These are phyloP conservation scores for Metalampra italica DNA, from an alignment of 2,888 invertebrate genomes.

Conservation along the genomic window DNA sequence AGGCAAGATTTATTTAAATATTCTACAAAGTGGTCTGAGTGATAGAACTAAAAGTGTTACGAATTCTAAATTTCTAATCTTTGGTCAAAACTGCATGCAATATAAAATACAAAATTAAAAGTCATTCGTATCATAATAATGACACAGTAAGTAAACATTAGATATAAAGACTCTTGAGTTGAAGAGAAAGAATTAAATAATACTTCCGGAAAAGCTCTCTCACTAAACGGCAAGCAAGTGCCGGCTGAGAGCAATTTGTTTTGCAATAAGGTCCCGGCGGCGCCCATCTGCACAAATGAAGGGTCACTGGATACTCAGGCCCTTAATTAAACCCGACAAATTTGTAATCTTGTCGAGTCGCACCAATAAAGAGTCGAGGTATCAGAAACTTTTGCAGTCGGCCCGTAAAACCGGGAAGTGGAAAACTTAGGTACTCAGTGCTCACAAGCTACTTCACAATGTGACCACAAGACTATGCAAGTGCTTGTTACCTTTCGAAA, in stretches of 20 bases:
- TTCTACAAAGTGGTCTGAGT: constrained; percentile 1
- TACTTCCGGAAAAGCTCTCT: constrained; percentile 21
- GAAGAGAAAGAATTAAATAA: not conserved
- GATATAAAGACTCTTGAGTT: not conserved
- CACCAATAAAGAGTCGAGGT: constrained; percentile 22
- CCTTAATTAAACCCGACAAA: constrained; percentile 69
- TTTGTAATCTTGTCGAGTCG: constrained; percentile 45
- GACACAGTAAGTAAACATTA: not conserved
- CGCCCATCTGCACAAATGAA: constrained; percentile 68
- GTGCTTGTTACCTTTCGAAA: not conserved
- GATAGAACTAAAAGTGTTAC: too few relatives aligned
- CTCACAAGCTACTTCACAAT: not conserved
- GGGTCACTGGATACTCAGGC: constrained; percentile 54
- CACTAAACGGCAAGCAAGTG: constrained; percentile 38
- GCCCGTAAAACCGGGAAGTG: constrained; percentile 1
- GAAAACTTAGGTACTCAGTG: constrained; percentile 2
- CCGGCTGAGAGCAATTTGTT: constrained; percentile 56
- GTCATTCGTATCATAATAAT: too few relatives aligned
- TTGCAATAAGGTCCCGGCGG: constrained; percentile 58
- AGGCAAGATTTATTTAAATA: constrained; percentile 3
- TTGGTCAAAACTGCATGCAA: too few relatives aligned
- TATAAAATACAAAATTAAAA: too few relatives aligned
- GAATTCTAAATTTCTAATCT: too few relatives aligned
- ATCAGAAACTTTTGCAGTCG: constrained; percentile 23
- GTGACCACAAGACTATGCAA: not conserved